These are phyloP conservation scores for Hydractinia symbiolongicarpus DNA, from an alignment of 30 jellyfish, hydroid and myxozoan genomes.

Conservation along the genomic window DNA sequence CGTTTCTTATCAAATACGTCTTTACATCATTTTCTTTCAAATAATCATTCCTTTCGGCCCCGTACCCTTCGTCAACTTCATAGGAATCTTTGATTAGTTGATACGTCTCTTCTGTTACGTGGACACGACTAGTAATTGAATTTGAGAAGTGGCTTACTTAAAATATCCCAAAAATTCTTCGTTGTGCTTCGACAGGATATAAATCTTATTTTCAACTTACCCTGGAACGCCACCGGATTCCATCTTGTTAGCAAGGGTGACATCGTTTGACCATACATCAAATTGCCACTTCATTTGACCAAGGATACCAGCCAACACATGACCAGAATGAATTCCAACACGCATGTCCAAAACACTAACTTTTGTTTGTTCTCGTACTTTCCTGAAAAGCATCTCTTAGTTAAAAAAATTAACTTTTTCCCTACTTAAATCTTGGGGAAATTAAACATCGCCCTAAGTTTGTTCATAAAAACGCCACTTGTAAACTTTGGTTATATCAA, in stretches of 20 bases:
- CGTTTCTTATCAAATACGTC: constrained; percentile 57
- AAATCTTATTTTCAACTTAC: constrained; percentile 31
- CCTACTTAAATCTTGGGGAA: no score
- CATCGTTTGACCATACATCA: constrained; percentile 98
- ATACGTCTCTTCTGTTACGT: constrained; percentile 66
- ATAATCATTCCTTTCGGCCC: constrained; percentile 70
- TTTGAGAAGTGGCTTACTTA: not conserved
- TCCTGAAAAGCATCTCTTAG: constrained; percentile 23
- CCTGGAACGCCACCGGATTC: constrained; percentile 99
- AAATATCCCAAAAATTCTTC: not conserved
- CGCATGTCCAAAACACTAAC: constrained; percentile 93
- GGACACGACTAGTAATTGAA: constrained; percentile 62
- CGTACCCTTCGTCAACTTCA: constrained; percentile 84
- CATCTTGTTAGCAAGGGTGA: constrained; percentile 93
- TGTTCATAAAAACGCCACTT: no score
- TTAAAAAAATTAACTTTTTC: no score
- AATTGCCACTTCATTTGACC: constrained; percentile 96
- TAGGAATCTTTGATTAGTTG: constrained; percentile 58
- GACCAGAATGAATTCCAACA: constrained; percentile 98
- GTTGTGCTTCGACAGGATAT: not conserved
- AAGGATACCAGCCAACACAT: constrained; percentile 91
- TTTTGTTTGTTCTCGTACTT: constrained; percentile 82
- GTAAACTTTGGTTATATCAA: no score
- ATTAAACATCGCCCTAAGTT: no score
- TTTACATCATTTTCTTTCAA: constrained; percentile 48